Evolutionary conservation across 2,113 vertebrate genomes (phyloP).

Genomic region (Megaleporinus macrocephalus): DNA sequence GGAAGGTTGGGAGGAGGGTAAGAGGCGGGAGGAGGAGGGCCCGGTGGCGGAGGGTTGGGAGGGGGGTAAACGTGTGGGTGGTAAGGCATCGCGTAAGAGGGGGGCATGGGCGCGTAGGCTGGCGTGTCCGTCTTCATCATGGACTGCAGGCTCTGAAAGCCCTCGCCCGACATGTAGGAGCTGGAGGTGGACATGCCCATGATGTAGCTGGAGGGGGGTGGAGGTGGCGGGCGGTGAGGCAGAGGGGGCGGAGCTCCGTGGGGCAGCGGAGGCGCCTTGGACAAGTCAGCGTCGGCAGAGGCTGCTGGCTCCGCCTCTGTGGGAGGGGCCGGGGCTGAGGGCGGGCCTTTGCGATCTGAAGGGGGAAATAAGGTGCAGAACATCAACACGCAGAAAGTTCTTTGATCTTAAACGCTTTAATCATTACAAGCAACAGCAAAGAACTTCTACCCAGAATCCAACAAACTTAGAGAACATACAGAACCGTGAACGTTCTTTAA

Average conservation of each 20-base stretch:
- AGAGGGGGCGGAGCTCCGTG: conserved; percentile 90
- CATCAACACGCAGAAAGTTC: background rate
- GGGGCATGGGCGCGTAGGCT: conserved; percentile 87
- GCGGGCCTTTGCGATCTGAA: conserved; percentile 87
- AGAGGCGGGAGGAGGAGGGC: conserved; percentile 75
- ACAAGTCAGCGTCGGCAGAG: conserved; percentile 78
- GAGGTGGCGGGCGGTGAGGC: conserved; percentile 89
- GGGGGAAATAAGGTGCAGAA: background rate
- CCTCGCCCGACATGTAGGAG: conserved; percentile 97
- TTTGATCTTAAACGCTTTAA: no score
- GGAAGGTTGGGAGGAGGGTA: conserved; percentile 82
- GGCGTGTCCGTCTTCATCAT: conserved; percentile 97
- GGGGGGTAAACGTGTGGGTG: conserved; percentile 88
- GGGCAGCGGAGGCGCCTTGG: conserved; percentile 88
- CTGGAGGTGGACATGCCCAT: conserved; percentile 93
- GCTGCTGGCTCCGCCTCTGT: conserved; percentile 78
- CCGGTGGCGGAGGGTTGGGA: conserved; percentile 83
- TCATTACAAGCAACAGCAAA: no score
- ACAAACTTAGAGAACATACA: background rate
- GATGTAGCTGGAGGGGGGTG: conserved; percentile 89
- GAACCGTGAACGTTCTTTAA: conserved; percentile 50
- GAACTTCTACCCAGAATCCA: no score
- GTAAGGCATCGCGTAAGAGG: conserved; percentile 86
- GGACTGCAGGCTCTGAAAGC: conserved; percentile 94
- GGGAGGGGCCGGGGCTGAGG: conserved; percentile 77